Conservation (phyloP, 2,113 vertebrate genomes). For the Astur gentilis region DNA sequence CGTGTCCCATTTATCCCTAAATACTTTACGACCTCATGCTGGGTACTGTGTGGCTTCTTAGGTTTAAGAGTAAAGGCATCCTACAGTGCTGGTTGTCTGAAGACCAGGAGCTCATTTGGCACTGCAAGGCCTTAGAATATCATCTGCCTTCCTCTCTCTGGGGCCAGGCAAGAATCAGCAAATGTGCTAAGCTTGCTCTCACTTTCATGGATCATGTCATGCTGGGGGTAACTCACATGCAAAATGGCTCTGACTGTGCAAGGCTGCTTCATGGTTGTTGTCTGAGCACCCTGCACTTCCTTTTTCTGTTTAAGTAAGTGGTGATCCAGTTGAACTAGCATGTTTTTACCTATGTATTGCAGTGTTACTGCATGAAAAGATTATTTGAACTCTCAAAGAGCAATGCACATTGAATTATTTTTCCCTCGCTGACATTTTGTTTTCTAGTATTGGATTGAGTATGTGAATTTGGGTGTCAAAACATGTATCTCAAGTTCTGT, state of each 20-base stretch:
- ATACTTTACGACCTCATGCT: not conserved
- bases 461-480: not conserved
- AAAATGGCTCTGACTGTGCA: not conserved
- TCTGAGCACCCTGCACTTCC: not conserved
- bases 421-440: not conserved
- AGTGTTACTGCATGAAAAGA: not conserved
- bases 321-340: not conserved
- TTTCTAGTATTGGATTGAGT: not conserved
- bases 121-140: not conserved
- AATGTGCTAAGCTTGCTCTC: not conserved
- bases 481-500: not conserved
- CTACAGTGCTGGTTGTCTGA: not conserved
- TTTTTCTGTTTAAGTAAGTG: not conserved
- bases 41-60: not conserved
- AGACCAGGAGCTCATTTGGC: not conserved
- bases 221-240: not conserved
- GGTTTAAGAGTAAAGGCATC: not conserved
- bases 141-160: not conserved
- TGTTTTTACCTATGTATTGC: not conserved
- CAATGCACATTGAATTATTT: not conserved
- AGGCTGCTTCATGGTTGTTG: not conserved
- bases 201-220: accelerated
- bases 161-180: not conserved
- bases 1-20: not conserved
- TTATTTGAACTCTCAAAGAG: not conserved